Evolutionary conservation across 2,888 invertebrate genomes (phyloP).

Genomic region (Acrocyrtus sp.): DNA sequence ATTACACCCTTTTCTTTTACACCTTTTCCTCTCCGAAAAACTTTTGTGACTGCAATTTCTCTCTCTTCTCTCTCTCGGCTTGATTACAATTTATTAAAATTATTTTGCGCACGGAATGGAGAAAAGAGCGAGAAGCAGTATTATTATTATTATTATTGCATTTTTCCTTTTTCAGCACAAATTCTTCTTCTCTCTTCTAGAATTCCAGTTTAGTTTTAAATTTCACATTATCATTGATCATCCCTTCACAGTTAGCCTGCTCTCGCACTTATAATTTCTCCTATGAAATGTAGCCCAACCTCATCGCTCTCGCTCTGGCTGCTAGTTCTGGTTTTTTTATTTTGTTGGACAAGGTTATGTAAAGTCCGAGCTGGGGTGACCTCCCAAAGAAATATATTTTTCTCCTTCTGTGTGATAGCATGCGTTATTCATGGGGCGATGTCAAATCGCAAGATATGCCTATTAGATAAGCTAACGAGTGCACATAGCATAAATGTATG

Average conservation of each 20-base stretch:
- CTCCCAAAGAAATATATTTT: neutral
- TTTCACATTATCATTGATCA: neutral
- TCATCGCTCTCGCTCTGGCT: too few species aligned
- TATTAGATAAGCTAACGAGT: too few species aligned
- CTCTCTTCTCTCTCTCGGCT: neutral
- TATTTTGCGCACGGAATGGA: neutral
- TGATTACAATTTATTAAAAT: neutral
- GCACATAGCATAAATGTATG: too few species aligned
- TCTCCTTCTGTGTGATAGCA: neutral
- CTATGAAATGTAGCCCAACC: too few species aligned
- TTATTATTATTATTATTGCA: constrained; percentile 31
- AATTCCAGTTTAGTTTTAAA: neutral
- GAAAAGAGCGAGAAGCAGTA: too few species aligned
- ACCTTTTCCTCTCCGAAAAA: neutral
- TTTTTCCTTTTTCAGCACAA: constrained; percentile 30
- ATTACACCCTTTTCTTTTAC: constrained; percentile 3
- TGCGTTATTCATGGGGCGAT: constrained; percentile 27
- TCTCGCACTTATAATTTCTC: too few species aligned
- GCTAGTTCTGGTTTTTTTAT: too few species aligned
- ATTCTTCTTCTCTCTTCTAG: neutral
- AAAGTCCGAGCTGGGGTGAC: neutral
- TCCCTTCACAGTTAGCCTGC: too few species aligned
- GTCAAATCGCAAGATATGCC: neutral
- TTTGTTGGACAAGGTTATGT: constrained; percentile 1
- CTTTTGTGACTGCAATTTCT: neutral